A percentile compares a stretch with the other conserved stretches of the same genome.
Evolutionary conservation across 2,888 invertebrate species (phyloP).

Genomic region (Mesorhabditis spiculigera): DNA sequence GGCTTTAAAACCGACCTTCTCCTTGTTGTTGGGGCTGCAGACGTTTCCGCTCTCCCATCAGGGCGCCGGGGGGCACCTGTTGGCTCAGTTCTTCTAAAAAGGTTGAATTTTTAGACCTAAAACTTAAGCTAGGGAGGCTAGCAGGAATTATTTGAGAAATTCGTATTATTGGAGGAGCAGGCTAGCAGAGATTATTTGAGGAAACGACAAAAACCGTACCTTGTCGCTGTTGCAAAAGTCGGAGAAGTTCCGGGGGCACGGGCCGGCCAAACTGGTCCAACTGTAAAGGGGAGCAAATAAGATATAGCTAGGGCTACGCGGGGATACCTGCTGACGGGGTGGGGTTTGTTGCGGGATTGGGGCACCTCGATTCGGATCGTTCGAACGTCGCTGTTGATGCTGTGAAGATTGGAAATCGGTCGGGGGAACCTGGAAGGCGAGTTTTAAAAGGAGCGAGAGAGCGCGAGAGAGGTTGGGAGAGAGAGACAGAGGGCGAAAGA

Average conservation of each 20-base stretch:
- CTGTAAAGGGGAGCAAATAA: background rate
- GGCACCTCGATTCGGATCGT: slow-evolving; percentile 23
- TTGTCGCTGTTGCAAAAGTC: slow-evolving; percentile 7
- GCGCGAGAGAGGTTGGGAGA: background rate
- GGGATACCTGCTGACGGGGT: too few relatives aligned
- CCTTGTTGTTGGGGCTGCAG: slow-evolving; percentile 26
- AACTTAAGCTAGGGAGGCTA: too few relatives aligned
- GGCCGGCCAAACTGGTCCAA: background rate
- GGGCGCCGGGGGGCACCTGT: background rate
- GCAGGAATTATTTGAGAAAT: background rate
- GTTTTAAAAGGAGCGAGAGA: slow-evolving; percentile 7
- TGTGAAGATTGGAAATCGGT: slow-evolving; percentile 17
- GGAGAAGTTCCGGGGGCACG: slow-evolving; percentile 5
- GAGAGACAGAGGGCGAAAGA: too few relatives aligned
- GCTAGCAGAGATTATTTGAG: too few relatives aligned
- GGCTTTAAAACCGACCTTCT: slow-evolving; percentile 20
- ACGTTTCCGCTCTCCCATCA: slow-evolving; percentile 15
- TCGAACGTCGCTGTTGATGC: slow-evolving; percentile 19
- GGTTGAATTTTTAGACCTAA: too few relatives aligned
- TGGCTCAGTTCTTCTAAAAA: too few relatives aligned
- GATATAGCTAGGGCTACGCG: too few relatives aligned
- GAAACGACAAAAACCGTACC: too few relatives aligned
- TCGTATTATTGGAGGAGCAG: background rate
- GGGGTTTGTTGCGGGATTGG: slow-evolving; percentile 6
- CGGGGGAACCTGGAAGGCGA: slow-evolving; percentile 17